These are phyloP conservation scores for Bombus superbus DNA, from an alignment of 1,140 invertebrate species.

Conservation along the genomic window DNA sequence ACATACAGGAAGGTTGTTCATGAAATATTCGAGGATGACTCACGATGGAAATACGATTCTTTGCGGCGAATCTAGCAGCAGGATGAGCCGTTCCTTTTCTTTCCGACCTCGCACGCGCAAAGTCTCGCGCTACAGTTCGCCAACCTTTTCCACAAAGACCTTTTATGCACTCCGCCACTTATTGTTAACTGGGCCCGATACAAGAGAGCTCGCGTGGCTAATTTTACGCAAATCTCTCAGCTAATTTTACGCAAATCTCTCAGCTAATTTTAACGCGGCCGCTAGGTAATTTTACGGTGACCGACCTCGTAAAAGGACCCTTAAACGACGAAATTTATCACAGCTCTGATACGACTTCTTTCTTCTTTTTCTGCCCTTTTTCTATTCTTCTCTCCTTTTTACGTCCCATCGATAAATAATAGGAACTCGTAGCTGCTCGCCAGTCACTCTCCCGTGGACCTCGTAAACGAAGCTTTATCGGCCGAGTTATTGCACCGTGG, in stretches of 20 bases:
- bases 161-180: neutral
- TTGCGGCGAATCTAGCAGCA: no score
- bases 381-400: neutral
- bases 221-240: conserved; percentile 12
- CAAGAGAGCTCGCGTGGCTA: neutral
- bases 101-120: conserved; percentile 25
- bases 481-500: neutral
- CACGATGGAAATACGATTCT: neutral
- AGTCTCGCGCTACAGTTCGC: neutral
- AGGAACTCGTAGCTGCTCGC: neutral
- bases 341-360: neutral
- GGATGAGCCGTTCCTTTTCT: neutral
- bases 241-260: conserved; percentile 29
- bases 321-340: conserved; percentile 14
- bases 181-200: neutral
- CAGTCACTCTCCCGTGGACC: conserved; percentile 2
- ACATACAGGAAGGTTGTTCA: neutral
- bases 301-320: neutral
- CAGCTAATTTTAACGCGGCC: neutral
- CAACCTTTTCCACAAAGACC: neutral
- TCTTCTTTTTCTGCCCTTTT: neutral
- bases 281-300: neutral
- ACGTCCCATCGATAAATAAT: conserved; percentile 18
- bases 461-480: conserved; percentile 36
- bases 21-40: neutral